phyloP scores from a whole-genome alignment of 2,113 vertebrate genomes.

The Phyllopteryx taeniolatus region DNA sequence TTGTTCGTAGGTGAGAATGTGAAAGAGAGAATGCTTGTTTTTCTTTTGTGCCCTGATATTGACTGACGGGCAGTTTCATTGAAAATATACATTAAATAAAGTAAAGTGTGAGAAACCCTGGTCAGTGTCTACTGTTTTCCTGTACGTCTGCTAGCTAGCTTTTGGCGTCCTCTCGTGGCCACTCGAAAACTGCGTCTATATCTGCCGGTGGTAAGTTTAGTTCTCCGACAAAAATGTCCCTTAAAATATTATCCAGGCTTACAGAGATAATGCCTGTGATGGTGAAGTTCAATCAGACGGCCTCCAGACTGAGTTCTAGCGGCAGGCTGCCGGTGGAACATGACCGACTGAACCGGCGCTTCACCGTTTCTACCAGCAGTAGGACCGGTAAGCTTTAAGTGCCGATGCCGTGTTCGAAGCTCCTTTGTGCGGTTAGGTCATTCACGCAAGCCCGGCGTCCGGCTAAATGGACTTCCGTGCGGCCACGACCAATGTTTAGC shows the following conservation, averaged over 20 bases:
- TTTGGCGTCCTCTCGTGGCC: slow-evolving; percentile 19
- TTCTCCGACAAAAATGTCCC: slow-evolving; percentile 6
- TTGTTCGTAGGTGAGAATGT: background rate
- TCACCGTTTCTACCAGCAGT: slow-evolving; percentile 47
- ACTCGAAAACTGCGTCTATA: accelerated
- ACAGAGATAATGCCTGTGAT: background rate
- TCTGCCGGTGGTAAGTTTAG: accelerated
- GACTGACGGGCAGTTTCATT: background rate
- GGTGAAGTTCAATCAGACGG: background rate
- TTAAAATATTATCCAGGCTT: slow-evolving; percentile 25
- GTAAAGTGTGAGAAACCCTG: background rate
- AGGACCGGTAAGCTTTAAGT: slow-evolving; percentile 44
- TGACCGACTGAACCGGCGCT: slow-evolving; percentile 58
- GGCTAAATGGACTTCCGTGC: accelerated
- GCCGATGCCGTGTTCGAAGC: background rate
- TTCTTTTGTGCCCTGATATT: background rate
- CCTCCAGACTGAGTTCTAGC: background rate
- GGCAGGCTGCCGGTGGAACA: slow-evolving; percentile 49
- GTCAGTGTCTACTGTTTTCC: background rate
- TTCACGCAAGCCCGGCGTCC: slow-evolving; percentile 21
- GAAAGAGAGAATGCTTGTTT: no score
- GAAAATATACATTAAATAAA: background rate
- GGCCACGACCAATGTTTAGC: background rate
- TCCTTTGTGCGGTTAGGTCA: accelerated
- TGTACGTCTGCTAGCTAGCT: background rate